These are phyloP conservation scores for Yasuhikotakia modesta DNA, from an alignment of 2,797 vertebrate genomes.

Conservation along the genomic window DNA sequence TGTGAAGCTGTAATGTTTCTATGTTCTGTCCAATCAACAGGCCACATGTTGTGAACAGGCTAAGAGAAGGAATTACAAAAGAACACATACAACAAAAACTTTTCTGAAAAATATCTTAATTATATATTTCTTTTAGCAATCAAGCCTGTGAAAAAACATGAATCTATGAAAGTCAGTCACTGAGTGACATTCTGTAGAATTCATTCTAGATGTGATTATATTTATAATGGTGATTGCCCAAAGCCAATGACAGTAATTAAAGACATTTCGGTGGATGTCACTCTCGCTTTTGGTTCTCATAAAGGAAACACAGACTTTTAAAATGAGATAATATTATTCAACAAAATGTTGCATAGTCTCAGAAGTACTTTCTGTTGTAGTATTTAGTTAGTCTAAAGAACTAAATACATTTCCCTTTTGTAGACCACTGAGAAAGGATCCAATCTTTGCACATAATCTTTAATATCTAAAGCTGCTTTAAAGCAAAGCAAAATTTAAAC, in stretches of 20 bases:
- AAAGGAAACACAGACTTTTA: neutral
- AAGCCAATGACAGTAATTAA: slow-evolving; percentile 14
- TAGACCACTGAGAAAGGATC: no score
- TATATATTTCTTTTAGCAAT: slow-evolving; percentile 12
- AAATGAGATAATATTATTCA: neutral
- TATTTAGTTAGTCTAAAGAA: no score
- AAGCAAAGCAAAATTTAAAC: no score
- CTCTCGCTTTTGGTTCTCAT: slow-evolving; percentile 2
- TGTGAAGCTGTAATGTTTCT: slow-evolving; percentile 31
- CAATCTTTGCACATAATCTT: no score
- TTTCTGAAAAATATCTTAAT: no score
- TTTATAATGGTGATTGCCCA: neutral
- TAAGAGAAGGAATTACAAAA: slow-evolving; percentile 28
- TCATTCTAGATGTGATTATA: slow-evolving; percentile 24
- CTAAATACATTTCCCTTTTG: no score
- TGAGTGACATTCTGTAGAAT: neutral
- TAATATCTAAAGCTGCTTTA: no score
- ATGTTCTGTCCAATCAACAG: slow-evolving; percentile 5
- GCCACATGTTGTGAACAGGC: slow-evolving; percentile 16
- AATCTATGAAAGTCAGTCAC: neutral
- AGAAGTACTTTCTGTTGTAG: no score
- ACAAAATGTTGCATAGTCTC: no score
- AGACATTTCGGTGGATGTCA: slow-evolving; percentile 32
- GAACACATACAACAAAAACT: neutral
- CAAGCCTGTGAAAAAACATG: neutral